These are phyloP conservation scores for Planococcus citri DNA, from an alignment of 1,140 invertebrate genomes.

Conservation along the genomic window DNA sequence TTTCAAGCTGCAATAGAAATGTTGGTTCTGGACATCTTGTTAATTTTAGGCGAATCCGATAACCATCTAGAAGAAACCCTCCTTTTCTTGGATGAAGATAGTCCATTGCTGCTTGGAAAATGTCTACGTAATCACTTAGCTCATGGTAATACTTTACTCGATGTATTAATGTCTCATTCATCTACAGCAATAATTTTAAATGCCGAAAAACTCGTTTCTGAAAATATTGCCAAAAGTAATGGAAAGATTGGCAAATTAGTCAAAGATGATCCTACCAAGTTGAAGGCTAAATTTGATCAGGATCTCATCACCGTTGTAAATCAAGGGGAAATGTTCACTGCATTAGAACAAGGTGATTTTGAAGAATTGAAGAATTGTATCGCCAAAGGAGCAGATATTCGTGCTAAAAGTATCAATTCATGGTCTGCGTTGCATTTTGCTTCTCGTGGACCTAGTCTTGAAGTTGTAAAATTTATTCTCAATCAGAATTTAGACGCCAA, in stretches of 20 bases:
- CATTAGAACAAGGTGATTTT: constrained; percentile 23
- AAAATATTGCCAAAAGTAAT: background rate
- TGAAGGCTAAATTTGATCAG: constrained; percentile 20
- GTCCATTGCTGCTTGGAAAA: constrained; percentile 20
- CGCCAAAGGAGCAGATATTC: constrained; percentile 27
- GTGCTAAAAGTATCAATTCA: no score
- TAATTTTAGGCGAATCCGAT: no score
- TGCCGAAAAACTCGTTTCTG: background rate
- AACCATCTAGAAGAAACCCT: no score
- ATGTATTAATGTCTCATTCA: no score
- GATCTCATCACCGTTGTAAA: constrained; percentile 10
- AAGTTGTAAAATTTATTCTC: constrained; percentile 27
- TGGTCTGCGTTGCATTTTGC: constrained; percentile 27
- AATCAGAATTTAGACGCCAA: no score
- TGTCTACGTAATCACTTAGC: constrained; percentile 24
- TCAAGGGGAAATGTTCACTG: constrained; percentile 23
- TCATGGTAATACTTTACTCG: no score
- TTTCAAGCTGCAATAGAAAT: no score
- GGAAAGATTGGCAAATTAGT: constrained; percentile 10
- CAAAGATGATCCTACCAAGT: constrained; percentile 1
- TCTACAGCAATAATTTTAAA: constrained; percentile 16
- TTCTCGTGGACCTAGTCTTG: constrained; percentile 24
- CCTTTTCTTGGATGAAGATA: no score
- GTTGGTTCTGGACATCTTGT: no score
- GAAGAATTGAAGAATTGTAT: constrained; percentile 21